phyloP scores from a whole-genome alignment of 92 coral and sea anemone genomes.

The Parazoanthus swiftii region DNA sequence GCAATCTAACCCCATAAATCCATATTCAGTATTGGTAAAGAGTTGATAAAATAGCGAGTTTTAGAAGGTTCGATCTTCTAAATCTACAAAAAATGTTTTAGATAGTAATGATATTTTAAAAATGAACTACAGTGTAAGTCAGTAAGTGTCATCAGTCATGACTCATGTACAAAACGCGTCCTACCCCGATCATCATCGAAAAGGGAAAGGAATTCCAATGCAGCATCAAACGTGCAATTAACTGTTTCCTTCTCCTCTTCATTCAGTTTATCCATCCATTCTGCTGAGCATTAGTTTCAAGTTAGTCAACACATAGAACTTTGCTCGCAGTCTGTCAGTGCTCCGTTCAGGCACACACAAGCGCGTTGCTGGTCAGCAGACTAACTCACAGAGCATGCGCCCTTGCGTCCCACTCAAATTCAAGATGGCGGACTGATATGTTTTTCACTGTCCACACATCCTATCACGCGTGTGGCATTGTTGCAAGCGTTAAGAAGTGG shows the following conservation, averaged over 20 bases:
- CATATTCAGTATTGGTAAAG: too few species aligned
- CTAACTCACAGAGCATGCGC: neutral
- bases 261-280: constrained; percentile 31
- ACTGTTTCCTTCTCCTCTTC: constrained; percentile 12
- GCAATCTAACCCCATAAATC: too few species aligned
- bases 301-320: neutral
- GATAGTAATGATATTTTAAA: too few species aligned
- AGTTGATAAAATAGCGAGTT: too few species aligned
- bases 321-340: too few species aligned
- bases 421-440: constrained; percentile 11
- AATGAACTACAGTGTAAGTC: neutral
- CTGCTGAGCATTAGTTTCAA: neutral
- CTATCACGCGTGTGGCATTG: neutral
- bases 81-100: too few species aligned
- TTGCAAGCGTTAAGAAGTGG: neutral
- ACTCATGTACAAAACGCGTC: neutral
- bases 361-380: neutral
- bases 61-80: too few species aligned
- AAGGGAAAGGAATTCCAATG: constrained; percentile 54
- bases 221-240: constrained; percentile 54
- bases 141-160: too few species aligned
- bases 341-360: neutral
- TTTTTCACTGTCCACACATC: neutral
- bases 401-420: neutral
- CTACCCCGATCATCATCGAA: constrained; percentile 43